Percentiles rank a stretch among this genome's conserved stretches.
Conservation (phyloP, 2,797 vertebrate species). For the Galago senegalensis region DNA sequence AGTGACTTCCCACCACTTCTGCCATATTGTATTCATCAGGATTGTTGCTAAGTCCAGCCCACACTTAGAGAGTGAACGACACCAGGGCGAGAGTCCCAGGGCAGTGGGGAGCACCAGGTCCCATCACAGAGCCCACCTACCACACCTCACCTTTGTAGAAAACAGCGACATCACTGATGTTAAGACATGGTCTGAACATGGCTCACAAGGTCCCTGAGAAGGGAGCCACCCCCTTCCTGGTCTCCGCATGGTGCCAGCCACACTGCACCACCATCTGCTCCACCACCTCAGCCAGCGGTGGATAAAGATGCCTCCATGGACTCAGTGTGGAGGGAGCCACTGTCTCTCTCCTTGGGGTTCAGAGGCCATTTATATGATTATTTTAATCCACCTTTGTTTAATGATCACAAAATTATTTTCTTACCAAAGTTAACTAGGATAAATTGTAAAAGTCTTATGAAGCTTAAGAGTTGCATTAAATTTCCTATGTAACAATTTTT, state of each 20-base stretch:
- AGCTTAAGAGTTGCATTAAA: background rate
- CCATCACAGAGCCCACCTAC: background rate
- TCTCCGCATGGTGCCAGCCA: background rate
- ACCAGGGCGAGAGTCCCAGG: background rate
- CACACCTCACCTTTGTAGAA: background rate
- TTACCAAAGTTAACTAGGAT: background rate
- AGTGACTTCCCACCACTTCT: background rate
- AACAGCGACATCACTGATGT: background rate
- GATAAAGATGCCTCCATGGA: background rate
- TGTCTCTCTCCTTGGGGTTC: background rate
- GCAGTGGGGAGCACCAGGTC: too few relatives aligned
- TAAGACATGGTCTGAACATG: background rate
- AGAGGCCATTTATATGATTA: background rate
- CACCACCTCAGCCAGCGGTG: background rate
- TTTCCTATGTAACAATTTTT: background rate
- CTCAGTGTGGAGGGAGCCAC: too few relatives aligned
- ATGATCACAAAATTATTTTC: background rate
- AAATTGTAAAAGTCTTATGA: background rate
- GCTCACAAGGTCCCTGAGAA: background rate
- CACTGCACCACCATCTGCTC: background rate
- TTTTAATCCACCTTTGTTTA: slow-evolving; percentile 38
- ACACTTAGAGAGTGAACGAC: background rate
- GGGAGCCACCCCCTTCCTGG: background rate
- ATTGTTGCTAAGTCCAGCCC: background rate
- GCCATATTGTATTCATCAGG: background rate